Evolutionary conservation across 2,113 vertebrate species (phyloP).

Genomic region (Syngnathus floridae): DNA sequence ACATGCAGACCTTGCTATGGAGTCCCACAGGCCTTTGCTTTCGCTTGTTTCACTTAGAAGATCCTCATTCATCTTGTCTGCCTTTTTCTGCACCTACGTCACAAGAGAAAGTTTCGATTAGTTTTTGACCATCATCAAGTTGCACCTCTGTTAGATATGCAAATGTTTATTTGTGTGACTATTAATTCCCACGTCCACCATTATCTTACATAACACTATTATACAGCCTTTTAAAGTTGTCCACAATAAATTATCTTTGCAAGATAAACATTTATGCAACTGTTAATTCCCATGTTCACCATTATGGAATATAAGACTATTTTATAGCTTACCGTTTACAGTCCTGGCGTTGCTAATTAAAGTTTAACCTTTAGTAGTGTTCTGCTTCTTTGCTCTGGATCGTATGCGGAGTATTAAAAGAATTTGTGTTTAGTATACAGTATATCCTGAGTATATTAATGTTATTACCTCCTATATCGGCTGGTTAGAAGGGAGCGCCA

Average conservation of each 20-base stretch:
- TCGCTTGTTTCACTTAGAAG: constrained; percentile 69
- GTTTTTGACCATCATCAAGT: neutral
- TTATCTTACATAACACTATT: neutral
- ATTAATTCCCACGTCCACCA: neutral
- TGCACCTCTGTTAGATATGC: neutral
- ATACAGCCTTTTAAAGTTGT: neutral
- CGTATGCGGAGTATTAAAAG: neutral
- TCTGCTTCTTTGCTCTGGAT: neutral
- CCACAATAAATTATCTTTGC: neutral
- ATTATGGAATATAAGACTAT: neutral
- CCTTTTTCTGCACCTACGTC: constrained; percentile 72
- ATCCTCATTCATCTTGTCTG: constrained; percentile 73
- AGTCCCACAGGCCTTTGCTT: constrained; percentile 73
- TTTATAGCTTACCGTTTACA: neutral
- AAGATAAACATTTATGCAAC: neutral
- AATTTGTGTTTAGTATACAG: neutral
- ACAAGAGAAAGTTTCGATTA: neutral
- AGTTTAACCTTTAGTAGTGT: neutral
- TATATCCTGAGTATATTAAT: too few species aligned
- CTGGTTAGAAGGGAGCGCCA: neutral
- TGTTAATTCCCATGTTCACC: neutral
- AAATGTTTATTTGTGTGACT: neutral
- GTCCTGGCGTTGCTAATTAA: neutral
- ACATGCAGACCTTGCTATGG: constrained; percentile 67
- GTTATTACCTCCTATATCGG: too few species aligned